Percentiles rank a stretch among this genome's conserved stretches.
Evolutionary conservation across 1,140 invertebrate species (phyloP).

Genomic region (Caerostris darwini): DNA sequence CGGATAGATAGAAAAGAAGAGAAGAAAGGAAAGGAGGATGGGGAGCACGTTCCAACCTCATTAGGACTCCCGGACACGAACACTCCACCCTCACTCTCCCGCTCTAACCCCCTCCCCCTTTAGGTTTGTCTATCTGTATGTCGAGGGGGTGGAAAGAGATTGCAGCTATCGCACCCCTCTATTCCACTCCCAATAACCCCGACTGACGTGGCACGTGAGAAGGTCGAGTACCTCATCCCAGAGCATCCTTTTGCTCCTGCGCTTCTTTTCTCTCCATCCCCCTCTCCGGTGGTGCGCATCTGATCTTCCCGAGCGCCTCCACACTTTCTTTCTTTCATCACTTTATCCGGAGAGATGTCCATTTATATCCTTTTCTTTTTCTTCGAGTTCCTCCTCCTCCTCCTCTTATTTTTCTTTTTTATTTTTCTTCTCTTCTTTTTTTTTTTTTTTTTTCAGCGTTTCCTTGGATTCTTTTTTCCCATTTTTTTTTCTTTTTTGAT

Average conservation of each 20-base stretch:
- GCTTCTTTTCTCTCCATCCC: conserved; percentile 39
- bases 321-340: conserved; percentile 74
- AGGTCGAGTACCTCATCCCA: conserved; percentile 67
- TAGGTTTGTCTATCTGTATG: conserved; percentile 63
- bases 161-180: conserved; percentile 25
- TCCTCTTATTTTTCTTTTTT: not conserved
- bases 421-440: not conserved
- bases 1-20: conserved; percentile 48
- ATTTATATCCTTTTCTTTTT: conserved; percentile 60
- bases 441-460: not conserved
- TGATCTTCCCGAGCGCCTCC: conserved; percentile 58
- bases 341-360: conserved; percentile 72
- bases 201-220: conserved; percentile 75
- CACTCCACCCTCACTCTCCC: conserved; percentile 26
- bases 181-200: conserved; percentile 56
- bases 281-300: conserved; percentile 60
- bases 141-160: not conserved
- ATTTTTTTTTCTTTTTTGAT: not conserved
- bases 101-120: not conserved
- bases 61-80: conserved; percentile 73
- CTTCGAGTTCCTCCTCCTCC: not conserved
- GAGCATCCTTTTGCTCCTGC: conserved; percentile 68
- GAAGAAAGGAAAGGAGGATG: conserved; percentile 33
- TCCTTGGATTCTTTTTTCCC: not conserved
- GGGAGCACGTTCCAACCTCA: conserved; percentile 74